Evolutionary conservation across 2,888 invertebrate genomes (phyloP), one percentile per base, ranked within the genome.

Genomic region (Agrilus cyanescens): DNA sequence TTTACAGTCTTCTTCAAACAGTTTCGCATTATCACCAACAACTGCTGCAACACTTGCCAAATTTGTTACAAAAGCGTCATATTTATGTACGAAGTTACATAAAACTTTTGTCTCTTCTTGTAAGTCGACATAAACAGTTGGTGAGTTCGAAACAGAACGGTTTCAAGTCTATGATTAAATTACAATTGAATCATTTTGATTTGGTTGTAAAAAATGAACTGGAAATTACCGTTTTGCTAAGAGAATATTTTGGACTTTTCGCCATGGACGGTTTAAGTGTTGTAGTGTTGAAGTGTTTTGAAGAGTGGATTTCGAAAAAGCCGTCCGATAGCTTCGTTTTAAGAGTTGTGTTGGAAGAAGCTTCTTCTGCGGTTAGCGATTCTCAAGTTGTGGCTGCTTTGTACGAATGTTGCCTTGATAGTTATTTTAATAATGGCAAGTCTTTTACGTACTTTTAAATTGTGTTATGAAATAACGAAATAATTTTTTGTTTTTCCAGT

Each of bases 31-130:
- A 78, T 53, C 65, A 69, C 49, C 62, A 63, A 52, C 61, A 59
- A 20, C 55, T 59, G 12, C 61, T 62, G 14, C 62, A 64, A 46
- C 67, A 71, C 46, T 63, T 68, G 12, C 66, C 70, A 20, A 52
- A 55, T 15, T 31, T 53, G 25, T 58, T 71, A 10, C 61, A 66
- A 35, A 80, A 80, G 55, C 68, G 80, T 40, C 74, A 74, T 53
- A 69, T 75, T 55, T 82, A 72, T 51, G 69, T 80, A 13, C 71
- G 76, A 47, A 73, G 75, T 34, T 70, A 72, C 38, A 70, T 76
- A 1, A 77, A 78, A 58, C 61, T 80, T 42, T 57, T 81, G 31
- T 65, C 74, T 4, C 72, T 72, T 12, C 73, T 71, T 49, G 65
- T 71, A 4, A 73, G 71, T 36, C 63, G 72, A 35, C 65, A 75